phyloP scores from a whole-genome alignment of 2,113 vertebrate genomes.

The Phylloscopus trochiloides region DNA sequence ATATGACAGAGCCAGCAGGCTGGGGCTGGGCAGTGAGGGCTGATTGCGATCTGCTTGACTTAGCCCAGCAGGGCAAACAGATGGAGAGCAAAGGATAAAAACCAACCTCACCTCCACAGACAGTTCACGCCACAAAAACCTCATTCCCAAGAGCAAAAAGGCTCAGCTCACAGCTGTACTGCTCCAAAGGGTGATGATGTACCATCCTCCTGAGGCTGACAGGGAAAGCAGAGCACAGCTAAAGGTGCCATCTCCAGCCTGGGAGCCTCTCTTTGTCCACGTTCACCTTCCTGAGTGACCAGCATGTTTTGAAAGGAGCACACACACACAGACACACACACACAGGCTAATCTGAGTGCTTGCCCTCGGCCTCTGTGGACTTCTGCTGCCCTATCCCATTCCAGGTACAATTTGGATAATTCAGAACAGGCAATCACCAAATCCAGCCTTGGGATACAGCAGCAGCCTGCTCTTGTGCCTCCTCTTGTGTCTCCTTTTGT shows the following conservation, averaged over 20 bases:
- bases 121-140: not conserved
- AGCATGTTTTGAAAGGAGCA: not conserved
- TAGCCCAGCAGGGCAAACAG: not conserved
- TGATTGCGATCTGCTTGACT: not conserved
- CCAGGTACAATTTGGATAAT: not conserved
- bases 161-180: not conserved
- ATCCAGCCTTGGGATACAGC: not conserved
- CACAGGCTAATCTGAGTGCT: not conserved
- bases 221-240: not conserved
- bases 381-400: not conserved
- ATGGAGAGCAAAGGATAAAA: slow-evolving; percentile 1
- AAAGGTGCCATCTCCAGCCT: not conserved
- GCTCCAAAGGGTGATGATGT: not conserved
- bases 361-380: rapidly evolving
- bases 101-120: not conserved
- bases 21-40: not conserved
- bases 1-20: not conserved
- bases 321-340: rapidly evolving
- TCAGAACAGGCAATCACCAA: not conserved
- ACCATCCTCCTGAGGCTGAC: not conserved
- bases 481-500: not conserved
- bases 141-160: not conserved
- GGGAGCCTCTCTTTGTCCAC: not conserved
- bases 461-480: not conserved
- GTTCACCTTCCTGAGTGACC: not conserved